Percentiles rank a stretch among this genome's conserved stretches.
These are phyloP conservation scores for Thymelicus lineola DNA, from an alignment of 2,888 invertebrate genomes.

Conservation along the genomic window DNA sequence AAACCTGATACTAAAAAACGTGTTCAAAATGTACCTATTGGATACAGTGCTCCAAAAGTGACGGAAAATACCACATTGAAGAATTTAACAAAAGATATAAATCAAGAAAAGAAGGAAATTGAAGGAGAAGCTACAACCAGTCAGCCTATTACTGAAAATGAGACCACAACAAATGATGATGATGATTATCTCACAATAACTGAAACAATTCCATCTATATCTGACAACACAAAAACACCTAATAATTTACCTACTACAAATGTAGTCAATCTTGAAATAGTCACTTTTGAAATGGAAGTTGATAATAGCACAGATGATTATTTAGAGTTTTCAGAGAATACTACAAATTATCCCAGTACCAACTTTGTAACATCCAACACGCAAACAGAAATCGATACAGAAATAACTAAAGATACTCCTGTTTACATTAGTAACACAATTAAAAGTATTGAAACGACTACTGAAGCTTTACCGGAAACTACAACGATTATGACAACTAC, in stretches of 20 bases:
- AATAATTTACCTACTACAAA: conserved; percentile 57
- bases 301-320: conserved; percentile 73
- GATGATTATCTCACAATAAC: conserved; percentile 73
- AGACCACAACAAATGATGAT: conserved; percentile 68
- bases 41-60: conserved; percentile 59
- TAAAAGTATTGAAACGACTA: conserved; percentile 40
- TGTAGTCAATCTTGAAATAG: conserved; percentile 59
- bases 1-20: conserved; percentile 70
- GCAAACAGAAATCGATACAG: conserved; percentile 49
- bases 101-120: conserved; percentile 42
- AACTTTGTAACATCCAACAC: conserved; percentile 50
- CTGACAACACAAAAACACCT: conserved; percentile 55
- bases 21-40: conserved; percentile 75
- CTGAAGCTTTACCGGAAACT: conserved; percentile 49
- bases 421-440: conserved; percentile 47
- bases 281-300: conserved; percentile 63
- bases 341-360: conserved; percentile 63
- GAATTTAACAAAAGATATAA: conserved; percentile 46
- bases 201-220: conserved; percentile 55
- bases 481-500: conserved; percentile 59
- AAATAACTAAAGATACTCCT: conserved; percentile 44
- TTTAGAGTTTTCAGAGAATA: conserved; percentile 65
- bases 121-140: conserved; percentile 56
- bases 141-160: conserved; percentile 49
- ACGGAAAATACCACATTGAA: conserved; percentile 37